Evolutionary conservation across 2,797 vertebrate genomes (phyloP), one percentile per base, ranked within the genome.

Genomic region (Luscinia megarhynchos): DNA sequence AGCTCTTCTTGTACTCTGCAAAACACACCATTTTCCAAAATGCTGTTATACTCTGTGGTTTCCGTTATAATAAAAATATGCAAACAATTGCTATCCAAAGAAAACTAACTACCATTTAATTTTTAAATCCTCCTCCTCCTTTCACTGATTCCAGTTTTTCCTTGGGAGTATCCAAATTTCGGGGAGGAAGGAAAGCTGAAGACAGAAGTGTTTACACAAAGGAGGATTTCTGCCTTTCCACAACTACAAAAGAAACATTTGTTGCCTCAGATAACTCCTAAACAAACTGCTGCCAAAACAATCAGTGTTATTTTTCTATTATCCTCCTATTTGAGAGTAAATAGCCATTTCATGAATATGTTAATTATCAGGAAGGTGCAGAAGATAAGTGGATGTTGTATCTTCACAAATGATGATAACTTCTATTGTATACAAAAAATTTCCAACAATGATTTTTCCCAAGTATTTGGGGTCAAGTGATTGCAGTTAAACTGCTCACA

Each of bases 241-340:
- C 90, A 90, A 91, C 87, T 97, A 97, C 96, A 97, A 97, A 98
- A 97, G 97, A 91, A 98, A 97, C 97, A 97, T 98, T 98, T 98
- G 97, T 97, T 98, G 96, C 96, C 79, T 88, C 86, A 96, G 97
- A 98, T 98, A 98, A 97, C 95, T 97, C 97, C 96, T 97, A 95
- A 97, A 95, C 95, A 97, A 97, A 97, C 97, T 97, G 97, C 97
- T 96, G 94, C 98, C 97, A 98, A 98, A 98, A 98, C 98, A 98
- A 97, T 98, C 98, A 98, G 97, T 98, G 98, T 98, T 98, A 98
- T 98, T 98, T 98, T 98, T 98, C 97, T 98, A 97, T 98, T 98
- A 98, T 97, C 96, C 83, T 96, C 70, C 86, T 97, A 97, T 97
- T 98, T 95, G 95, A 97, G 96, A 97, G 97, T 98, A 98, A 98